These are phyloP conservation scores for Prenolepis imparis DNA, from an alignment of 2,888 invertebrate species.

Conservation along the genomic window DNA sequence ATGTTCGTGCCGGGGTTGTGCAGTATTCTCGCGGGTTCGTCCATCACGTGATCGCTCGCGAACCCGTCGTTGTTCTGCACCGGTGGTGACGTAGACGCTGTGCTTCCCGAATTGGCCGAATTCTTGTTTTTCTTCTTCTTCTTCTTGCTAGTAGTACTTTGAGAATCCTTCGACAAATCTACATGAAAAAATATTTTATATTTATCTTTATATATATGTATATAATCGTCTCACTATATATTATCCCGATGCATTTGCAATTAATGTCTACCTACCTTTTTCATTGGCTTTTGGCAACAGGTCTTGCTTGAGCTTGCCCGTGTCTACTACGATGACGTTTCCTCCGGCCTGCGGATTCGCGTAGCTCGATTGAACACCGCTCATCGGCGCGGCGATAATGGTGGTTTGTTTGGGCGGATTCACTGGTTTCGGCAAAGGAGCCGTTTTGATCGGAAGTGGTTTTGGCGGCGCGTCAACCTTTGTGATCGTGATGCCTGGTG, in stretches of 20 bases:
- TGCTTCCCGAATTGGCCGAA: slow-evolving; percentile 72
- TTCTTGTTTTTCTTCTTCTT: slow-evolving; percentile 84
- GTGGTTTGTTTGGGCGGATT: slow-evolving; percentile 83
- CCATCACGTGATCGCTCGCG: slow-evolving; percentile 71
- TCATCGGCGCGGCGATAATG: slow-evolving; percentile 85
- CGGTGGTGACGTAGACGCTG: slow-evolving; percentile 40
- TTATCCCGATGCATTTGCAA: not conserved
- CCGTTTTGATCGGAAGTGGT: slow-evolving; percentile 81
- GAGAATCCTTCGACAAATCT: slow-evolving; percentile 75
- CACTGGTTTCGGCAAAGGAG: slow-evolving; percentile 80
- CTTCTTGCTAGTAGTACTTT: slow-evolving; percentile 85
- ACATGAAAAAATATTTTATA: not conserved
- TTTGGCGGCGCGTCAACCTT: slow-evolving; percentile 88
- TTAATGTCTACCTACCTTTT: slow-evolving; percentile 76
- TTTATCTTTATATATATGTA: no score
- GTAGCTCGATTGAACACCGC: slow-evolving; percentile 81
- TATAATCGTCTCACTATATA: no score
- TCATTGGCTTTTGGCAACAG: slow-evolving; percentile 81
- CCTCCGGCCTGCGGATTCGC: slow-evolving; percentile 85
- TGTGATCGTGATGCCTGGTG: slow-evolving; percentile 94
- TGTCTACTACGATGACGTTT: slow-evolving; percentile 89
- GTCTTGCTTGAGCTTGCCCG: slow-evolving; percentile 88
- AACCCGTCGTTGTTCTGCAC: slow-evolving; percentile 67
- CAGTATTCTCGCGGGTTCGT: slow-evolving; percentile 85
- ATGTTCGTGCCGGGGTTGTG: slow-evolving; percentile 88